Conservation (phyloP, 1,140 invertebrate genomes). For the Agrypnia vestita region DNA sequence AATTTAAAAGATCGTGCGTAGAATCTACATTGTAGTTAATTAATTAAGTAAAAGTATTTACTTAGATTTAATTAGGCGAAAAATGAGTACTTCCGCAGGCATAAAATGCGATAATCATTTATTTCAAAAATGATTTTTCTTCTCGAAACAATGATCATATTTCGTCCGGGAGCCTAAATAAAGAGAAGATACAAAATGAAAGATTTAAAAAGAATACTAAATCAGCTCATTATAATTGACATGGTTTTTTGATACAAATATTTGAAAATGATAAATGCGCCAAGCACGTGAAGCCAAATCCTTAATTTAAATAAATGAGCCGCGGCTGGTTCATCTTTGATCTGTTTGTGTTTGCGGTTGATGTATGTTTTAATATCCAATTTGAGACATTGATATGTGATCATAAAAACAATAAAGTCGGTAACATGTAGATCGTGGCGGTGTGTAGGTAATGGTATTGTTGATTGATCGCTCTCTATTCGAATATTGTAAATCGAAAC, state of each 20-base stretch:
- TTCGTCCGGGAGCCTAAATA: too few species aligned
- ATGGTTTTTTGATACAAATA: not conserved
- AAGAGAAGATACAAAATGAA: not conserved
- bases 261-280: not conserved
- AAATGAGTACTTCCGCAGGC: too few species aligned
- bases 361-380: constrained; percentile 22
- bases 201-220: not conserved
- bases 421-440: too few species aligned
- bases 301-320: not conserved
- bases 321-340: constrained; percentile 20
- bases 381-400: constrained; percentile 35
- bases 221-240: not conserved
- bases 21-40: too few species aligned
- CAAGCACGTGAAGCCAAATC: not conserved
- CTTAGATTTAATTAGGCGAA: too few species aligned
- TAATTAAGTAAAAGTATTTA: too few species aligned
- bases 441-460: not conserved
- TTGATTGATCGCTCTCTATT: constrained; percentile 15
- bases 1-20: too few species aligned
- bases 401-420: constrained; percentile 25
- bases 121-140: too few species aligned
- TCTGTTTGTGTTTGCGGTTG: constrained; percentile 20
- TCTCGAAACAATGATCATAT: too few species aligned
- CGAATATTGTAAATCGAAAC: not conserved
- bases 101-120: too few species aligned